Evolutionary conservation across 2,797 vertebrate species (phyloP), one percentile per base, ranked within the genome.

Genomic region (Macropodus opercularis): DNA sequence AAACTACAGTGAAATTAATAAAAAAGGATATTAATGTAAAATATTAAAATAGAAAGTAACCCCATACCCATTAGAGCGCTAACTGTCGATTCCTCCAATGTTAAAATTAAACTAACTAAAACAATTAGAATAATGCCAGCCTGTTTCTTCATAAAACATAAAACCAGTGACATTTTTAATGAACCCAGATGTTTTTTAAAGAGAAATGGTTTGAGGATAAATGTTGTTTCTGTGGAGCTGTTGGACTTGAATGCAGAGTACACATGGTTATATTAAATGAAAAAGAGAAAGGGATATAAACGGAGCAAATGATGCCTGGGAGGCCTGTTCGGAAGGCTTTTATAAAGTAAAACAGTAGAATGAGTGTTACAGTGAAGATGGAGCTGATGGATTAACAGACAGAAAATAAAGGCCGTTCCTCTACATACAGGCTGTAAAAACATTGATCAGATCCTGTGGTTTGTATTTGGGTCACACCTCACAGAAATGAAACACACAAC

Each of bases 401-500:
- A 15, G 42, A 34, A 49, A 4, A 29, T 18, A n/a, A 4, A 15
- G 19, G 36, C 32, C 9, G 22, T 40, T 22, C 13, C 9, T 23
- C 17, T 9, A 1, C 11, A 3, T 17, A 27, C 36, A 19, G 19
- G 21, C 51, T 36, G 58, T 58, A 22, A 24, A 66, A 74, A 58
- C 54, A 69, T 47, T 51, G 18, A 21, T 13, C 8, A 1, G 19
- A 38, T 29, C 8, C 17, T 21, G 18, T 19, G 35, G 8, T 70
- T 42, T 40, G 54, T 22, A 44, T 73, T 78, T 52, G 15, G 1
- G 5, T 58, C 56, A 43, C 57, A 12, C 32, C 47, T 21, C 6
- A 53, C 15, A 7, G 26, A 35, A 50, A 1, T 19, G 46, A 35
- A 55, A 47, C 42, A 32, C 49, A 35, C 36, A 39, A 27, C 13